phyloP scores from a whole-genome alignment of 2,797 vertebrate genomes.

The Oreochromis mossambicus region DNA sequence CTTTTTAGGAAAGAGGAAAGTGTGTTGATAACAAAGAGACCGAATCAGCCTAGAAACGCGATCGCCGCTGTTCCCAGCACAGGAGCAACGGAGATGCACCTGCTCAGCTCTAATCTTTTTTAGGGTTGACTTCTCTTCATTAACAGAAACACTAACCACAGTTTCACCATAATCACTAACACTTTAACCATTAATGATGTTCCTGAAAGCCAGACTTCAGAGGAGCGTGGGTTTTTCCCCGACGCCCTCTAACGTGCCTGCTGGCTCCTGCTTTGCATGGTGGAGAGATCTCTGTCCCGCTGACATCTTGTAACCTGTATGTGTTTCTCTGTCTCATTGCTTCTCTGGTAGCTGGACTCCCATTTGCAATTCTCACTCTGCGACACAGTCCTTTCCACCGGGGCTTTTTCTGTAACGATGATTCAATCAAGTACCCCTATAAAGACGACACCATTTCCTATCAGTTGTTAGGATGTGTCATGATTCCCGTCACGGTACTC shows the following conservation, averaged over 20 bases:
- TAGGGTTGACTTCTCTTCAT: background rate
- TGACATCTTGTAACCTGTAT: constrained; percentile 41
- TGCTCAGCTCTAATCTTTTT: background rate
- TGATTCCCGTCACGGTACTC: constrained; percentile 89
- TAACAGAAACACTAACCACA: constrained; percentile 3
- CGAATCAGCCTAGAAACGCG: background rate
- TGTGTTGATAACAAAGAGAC: background rate
- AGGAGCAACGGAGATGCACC: background rate
- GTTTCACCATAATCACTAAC: background rate
- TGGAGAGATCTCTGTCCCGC: background rate
- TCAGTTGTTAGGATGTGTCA: constrained; percentile 92
- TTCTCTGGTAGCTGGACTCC: constrained; percentile 93
- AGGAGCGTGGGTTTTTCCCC: background rate
- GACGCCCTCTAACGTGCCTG: background rate
- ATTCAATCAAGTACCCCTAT: constrained; percentile 92
- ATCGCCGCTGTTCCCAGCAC: background rate
- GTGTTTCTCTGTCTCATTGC: constrained; percentile 68
- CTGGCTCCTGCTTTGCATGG: constrained; percentile 27
- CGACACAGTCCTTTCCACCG: constrained; percentile 86
- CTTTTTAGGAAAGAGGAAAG: background rate
- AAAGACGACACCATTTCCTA: constrained; percentile 98
- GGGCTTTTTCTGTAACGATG: constrained; percentile 98
- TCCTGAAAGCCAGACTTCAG: background rate
- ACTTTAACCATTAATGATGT: constrained; percentile 18
- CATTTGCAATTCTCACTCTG: constrained; percentile 91